Evolutionary conservation across 2,113 vertebrate genomes (phyloP), one percentile per base, ranked within the genome.

Genomic region (Osmerus eperlanus): DNA sequence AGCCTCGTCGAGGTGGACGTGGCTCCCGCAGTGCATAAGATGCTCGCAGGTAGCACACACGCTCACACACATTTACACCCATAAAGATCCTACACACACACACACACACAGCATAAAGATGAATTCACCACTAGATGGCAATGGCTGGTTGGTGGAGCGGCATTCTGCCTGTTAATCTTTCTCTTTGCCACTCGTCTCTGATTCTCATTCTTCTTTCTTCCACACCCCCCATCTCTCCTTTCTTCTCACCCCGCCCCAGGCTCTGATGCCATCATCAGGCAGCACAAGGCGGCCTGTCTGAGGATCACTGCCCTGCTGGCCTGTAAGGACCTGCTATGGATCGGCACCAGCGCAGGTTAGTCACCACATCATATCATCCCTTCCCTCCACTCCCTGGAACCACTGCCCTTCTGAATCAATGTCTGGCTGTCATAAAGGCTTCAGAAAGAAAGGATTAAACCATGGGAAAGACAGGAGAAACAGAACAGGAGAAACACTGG

Each of bases 1-100:
- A 95, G 94, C 86, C 86, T 99, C 87, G 91, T 93, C 0, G 97
- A 99, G 82, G 96, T 97, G 0, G 97, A 99, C 0, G 91, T 99
- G 83, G 97, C 97, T 0, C 96, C 97, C 0, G 96, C 97, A 0
- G 97, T 99, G 71, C 97, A 99, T 91, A 98, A 98, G 90, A 99
- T 99, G 97, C 91, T 99, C 0, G 96, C 97, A 73, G 97, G 97
- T 98, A 84, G 54, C 65, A 51, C 62, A 3, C 25, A 64, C 62
- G 13, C 36, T 19, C 64, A 65, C 36, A 21, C 1, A 8, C 25
- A 12, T 62, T 25, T 15, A 19, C 29, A 65, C 96, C 97, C 83
- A 14, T 4, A 8, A 11, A 52, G n/a, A 52, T 19, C 3, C 41
- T 21, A 70, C 19, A 25, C n/a, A 60, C 56, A 85, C 21, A 21